A percentile compares a stretch with the other conserved stretches of the same genome.
Evolutionary conservation across 2,113 vertebrate genomes (phyloP).

Genomic region (mouse (Mus musculus)): DNA sequence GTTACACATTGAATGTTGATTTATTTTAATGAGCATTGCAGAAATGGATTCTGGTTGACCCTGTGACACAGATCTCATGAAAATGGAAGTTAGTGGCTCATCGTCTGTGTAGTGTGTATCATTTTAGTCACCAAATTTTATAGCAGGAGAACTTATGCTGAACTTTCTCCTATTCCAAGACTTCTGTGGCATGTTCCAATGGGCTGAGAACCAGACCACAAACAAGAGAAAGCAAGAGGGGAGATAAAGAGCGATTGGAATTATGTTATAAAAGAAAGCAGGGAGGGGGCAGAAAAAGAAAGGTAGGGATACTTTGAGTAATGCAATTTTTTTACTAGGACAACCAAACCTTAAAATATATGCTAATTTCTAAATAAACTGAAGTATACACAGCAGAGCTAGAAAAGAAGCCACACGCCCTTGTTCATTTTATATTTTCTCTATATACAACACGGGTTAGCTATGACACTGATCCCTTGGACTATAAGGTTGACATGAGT

Average conservation of each 20-base stretch:
- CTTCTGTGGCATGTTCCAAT: not conserved
- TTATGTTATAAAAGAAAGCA: not conserved
- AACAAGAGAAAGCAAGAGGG: not conserved
- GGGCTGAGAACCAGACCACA: not conserved
- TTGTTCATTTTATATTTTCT: not conserved
- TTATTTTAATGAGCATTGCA: not conserved
- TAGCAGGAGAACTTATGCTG: not conserved
- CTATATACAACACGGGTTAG: not conserved
- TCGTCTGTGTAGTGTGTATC: not conserved
- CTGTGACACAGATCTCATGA: not conserved
- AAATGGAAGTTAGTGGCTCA: not conserved
- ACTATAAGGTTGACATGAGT: not conserved
- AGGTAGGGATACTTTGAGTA: not conserved
- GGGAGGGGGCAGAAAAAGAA: not conserved
- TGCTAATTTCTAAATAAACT: constrained; percentile 2
- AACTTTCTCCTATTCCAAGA: not conserved
- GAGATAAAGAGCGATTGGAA: not conserved
- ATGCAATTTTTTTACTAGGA: not conserved
- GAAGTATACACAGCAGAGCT: not conserved
- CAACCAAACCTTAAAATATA: not conserved
- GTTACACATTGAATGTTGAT: not conserved
- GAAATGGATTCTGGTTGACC: not conserved
- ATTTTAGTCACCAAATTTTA: not conserved
- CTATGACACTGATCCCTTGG: not conserved
- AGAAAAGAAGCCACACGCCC: not conserved